These are phyloP conservation scores for Harpagoxenus sublaevis DNA, from an alignment of 2,888 invertebrate species.

Conservation along the genomic window DNA sequence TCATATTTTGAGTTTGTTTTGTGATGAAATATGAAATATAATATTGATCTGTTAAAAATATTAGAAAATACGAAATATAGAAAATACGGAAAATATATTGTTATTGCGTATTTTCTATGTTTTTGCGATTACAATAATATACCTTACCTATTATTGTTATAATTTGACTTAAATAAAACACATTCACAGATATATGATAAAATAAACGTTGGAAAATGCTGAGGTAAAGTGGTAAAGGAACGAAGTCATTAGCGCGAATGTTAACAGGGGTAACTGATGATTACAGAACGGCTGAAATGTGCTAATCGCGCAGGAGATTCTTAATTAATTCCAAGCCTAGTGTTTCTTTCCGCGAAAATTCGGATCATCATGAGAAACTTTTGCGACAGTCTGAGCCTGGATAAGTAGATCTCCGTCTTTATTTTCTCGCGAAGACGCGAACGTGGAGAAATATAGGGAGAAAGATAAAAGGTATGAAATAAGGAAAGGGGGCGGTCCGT, in stretches of 20 bases:
- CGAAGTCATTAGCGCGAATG: conserved; percentile 1
- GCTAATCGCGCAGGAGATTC: conserved; percentile 14
- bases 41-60: conserved; percentile 4
- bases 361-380: conserved; percentile 52
- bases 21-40: background rate
- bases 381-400: conserved; percentile 58
- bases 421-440: conserved; percentile 49
- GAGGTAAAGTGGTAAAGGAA: background rate
- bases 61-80: too few species aligned
- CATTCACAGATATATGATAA: background rate
- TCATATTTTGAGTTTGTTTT: background rate
- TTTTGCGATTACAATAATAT: background rate
- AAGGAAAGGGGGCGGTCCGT: conserved; percentile 38
- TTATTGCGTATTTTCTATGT: too few species aligned
- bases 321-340: conserved; percentile 44
- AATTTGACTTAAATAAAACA: conserved; percentile 1
- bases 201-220: background rate
- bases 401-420: conserved; percentile 13
- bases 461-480: conserved; percentile 42
- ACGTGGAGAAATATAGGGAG: conserved; percentile 26
- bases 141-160: background rate
- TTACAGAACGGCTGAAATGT: conserved; percentile 13
- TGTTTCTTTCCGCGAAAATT: conserved; percentile 52
- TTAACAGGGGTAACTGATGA: conserved; percentile 17
- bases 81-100: too few species aligned